Conservation (phyloP, 2,888 invertebrate genomes). For the Macaria notata region DNA sequence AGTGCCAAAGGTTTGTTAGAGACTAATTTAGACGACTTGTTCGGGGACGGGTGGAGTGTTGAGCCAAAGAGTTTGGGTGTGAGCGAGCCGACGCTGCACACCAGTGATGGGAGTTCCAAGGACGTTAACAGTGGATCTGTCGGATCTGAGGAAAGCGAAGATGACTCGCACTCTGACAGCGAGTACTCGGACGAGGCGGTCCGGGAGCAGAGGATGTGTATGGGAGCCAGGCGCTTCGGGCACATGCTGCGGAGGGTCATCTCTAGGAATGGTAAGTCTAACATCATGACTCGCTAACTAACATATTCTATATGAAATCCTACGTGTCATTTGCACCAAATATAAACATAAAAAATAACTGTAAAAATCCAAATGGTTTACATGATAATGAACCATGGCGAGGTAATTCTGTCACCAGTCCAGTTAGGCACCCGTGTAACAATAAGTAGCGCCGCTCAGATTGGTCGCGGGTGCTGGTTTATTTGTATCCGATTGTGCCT, state of each 20-base stretch:
- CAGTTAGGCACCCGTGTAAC: too few species aligned
- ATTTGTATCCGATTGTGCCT: slow-evolving; percentile 71
- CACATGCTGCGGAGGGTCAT: slow-evolving; percentile 72
- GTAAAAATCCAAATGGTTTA: too few species aligned
- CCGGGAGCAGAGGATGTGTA: slow-evolving; percentile 69
- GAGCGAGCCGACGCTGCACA: slow-evolving; percentile 71
- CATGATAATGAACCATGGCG: too few species aligned
- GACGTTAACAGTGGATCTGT: slow-evolving; percentile 62
- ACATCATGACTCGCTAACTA: too few species aligned
- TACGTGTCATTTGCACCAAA: too few species aligned
- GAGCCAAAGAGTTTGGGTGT: slow-evolving; percentile 71
- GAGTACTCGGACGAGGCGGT: slow-evolving; percentile 70
- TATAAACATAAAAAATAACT: too few species aligned
- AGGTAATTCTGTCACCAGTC: not conserved
- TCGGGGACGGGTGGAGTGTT: slow-evolving; percentile 63
- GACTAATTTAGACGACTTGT: slow-evolving; percentile 78
- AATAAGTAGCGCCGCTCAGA: not conserved
- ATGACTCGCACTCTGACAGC: slow-evolving; percentile 68
- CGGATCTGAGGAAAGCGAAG: slow-evolving; percentile 69
- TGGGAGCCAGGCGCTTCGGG: slow-evolving; percentile 74
- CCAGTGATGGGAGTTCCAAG: slow-evolving; percentile 49
- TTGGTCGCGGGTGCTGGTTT: slow-evolving; percentile 47
- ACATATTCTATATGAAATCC: too few species aligned
- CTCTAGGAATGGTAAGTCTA: slow-evolving; percentile 73
- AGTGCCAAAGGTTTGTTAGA: slow-evolving; percentile 82